phyloP scores from a whole-genome alignment of 1,140 invertebrate species.

The Orchesella cincta region DNA sequence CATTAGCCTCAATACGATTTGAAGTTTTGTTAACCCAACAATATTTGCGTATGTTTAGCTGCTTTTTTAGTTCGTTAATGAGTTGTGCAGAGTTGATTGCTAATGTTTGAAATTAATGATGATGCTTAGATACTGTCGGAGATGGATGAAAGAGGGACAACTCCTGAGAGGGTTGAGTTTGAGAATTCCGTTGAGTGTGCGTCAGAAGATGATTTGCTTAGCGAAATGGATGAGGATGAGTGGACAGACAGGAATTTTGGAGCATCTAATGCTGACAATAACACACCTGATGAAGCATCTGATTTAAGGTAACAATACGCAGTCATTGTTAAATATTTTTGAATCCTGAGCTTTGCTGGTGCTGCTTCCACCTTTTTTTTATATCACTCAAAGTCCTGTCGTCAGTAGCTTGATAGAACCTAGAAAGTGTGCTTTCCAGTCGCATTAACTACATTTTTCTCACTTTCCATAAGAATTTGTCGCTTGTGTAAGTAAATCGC shows the following conservation, averaged over 20 bases:
- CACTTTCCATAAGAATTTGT: too few species aligned
- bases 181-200: constrained; percentile 65
- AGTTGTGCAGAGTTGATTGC: background rate
- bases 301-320: constrained; percentile 62
- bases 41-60: too few species aligned
- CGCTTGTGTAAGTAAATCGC: too few species aligned
- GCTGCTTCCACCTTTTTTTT: too few species aligned
- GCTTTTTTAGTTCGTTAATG: too few species aligned
- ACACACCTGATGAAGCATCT: constrained; percentile 73
- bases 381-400: background rate
- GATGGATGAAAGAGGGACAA: constrained; percentile 57
- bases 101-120: background rate
- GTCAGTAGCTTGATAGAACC: too few species aligned
- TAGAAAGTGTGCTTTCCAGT: too few species aligned
- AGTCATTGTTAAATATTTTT: too few species aligned
- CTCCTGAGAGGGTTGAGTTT: constrained; percentile 83
- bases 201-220: constrained; percentile 66
- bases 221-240: constrained; percentile 87
- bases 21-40: too few species aligned
- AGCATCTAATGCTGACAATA: constrained; percentile 69
- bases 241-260: constrained; percentile 84
- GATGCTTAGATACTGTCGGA: constrained; percentile 46
- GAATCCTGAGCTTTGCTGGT: too few species aligned
- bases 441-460: too few species aligned
- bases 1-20: too few species aligned